A percentile compares a stretch with the other conserved stretches of the same genome.
These are phyloP conservation scores for mouse (Mus musculus) DNA, from an alignment of 2,113 vertebrate genomes.

Conservation along the genomic window GRCm39 chr16:41570001-41570500, in stretches of 20 bases:
- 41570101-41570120: background rate
- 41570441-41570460: background rate
- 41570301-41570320: background rate
- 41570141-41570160: conserved; percentile 27
- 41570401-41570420: background rate
- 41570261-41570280: background rate
- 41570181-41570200: background rate
- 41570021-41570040: background rate
- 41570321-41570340: background rate
- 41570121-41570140: background rate
- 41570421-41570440: background rate
- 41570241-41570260: background rate
- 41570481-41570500: background rate
- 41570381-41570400: background rate
- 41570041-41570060: background rate
- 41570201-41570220: background rate
- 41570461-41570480: background rate
- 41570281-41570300: background rate
- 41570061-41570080: background rate
- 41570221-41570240: conserved; percentile 1
- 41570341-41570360: background rate
- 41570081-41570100: background rate
- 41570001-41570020: background rate
- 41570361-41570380: background rate
- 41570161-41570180: background rate